Evolutionary conservation across 64 coral and sea anemone genomes (phyloP), one percentile per base, ranked within the genome.

Genomic region (Montipora capricornis): DNA sequence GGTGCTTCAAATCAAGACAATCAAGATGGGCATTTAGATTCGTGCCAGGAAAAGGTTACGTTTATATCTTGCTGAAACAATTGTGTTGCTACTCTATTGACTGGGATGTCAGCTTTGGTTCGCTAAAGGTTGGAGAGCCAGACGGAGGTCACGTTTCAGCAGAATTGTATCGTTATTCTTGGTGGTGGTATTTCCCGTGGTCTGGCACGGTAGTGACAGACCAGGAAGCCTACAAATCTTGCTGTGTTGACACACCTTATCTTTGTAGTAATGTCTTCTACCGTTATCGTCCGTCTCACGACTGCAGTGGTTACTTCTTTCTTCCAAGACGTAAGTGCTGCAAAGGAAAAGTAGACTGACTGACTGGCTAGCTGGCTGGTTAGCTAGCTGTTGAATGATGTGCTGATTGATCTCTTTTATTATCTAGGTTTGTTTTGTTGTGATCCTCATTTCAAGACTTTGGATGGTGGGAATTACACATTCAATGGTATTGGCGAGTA

Each of bases 401-500:
- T 9, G 15, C 71, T 74, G 11, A 24, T 37, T 74, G 20, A 74
- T 74, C 4, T 8, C 22, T 81, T 22, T 11, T 17, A 53, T 57
- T 81, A 48, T 19, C 17, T 49, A 89, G 88, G 76, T 90, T 90
- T 76, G 88, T 79, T 90, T 8, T 90, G 88, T 76, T 76, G 88
- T 12, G 88, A 90, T 80, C 88, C 88, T 68, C 88, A 90, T 49
- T 80, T 90, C 44, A 78, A 79, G 22, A 90, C 76, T 5, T 47
- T 90, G 22, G 88, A 90, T 51, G 76, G 60, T 22, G 78, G 61
- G 47, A 90, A 80, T 67, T 90, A 82, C 49, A 91, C 89, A 0
- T 91, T 91, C 44, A 91, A 91, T 15, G 89, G 89, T 22, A 68
- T 91, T 4, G 89, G 89, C 16, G 89, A 91, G 49, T 91, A 74